These are phyloP conservation scores for Spilosoma lubricipeda DNA, from an alignment of 2,888 invertebrate genomes.

Conservation along the genomic window DNA sequence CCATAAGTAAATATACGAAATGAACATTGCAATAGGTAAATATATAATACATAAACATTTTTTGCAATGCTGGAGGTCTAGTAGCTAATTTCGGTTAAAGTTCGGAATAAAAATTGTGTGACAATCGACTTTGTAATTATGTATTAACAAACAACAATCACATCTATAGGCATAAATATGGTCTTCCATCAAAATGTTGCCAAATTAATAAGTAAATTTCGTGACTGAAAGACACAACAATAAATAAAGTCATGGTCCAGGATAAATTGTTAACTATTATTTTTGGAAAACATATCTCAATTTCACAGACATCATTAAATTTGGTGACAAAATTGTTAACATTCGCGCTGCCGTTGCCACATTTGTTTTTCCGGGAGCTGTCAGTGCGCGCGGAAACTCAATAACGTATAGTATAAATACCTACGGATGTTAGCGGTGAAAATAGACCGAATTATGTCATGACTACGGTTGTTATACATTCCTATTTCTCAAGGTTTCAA, in stretches of 20 bases:
- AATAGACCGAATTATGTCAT: slow-evolving; percentile 80
- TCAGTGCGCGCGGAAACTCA: slow-evolving; percentile 46
- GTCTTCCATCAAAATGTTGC: too few species aligned
- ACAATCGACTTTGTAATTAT: too few species aligned
- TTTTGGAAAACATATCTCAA: background rate
- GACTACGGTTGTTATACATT: slow-evolving; percentile 49
- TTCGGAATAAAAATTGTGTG: background rate
- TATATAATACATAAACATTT: too few species aligned
- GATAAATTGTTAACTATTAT: background rate
- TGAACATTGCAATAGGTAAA: too few species aligned
- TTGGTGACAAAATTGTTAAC: background rate
- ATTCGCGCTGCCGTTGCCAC: slow-evolving; percentile 37
- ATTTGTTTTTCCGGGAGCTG: slow-evolving; percentile 49
- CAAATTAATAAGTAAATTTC: background rate
- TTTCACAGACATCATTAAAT: too few species aligned
- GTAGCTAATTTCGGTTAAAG: background rate
- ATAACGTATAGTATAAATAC: slow-evolving; percentile 64
- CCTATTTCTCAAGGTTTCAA: slow-evolving; percentile 49
- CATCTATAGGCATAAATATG: too few species aligned
- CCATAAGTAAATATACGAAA: too few species aligned
- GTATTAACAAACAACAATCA: background rate
- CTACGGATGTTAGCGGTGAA: slow-evolving; percentile 62
- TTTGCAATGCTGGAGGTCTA: too few species aligned
- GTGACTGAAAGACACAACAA: background rate
- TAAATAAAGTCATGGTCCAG: background rate